Conservation (phyloP, 1,140 invertebrate genomes). For the Reticulitermes speratus region DNA sequence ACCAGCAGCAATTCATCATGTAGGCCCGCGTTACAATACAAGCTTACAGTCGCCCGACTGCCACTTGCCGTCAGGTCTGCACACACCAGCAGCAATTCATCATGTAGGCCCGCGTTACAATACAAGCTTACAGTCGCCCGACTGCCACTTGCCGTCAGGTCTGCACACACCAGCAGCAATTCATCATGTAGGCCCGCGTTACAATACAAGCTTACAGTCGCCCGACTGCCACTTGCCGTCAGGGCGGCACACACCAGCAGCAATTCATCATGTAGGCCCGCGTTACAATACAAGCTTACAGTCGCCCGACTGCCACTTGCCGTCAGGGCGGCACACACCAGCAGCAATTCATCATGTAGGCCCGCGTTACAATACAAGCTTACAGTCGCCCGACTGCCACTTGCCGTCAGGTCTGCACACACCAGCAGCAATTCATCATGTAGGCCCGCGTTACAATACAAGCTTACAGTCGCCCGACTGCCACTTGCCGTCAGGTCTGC, state of each 20-base stretch:
- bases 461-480: background rate
- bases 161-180: background rate
- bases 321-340: too few relatives aligned
- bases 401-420: too few relatives aligned
- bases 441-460: background rate
- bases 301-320: too few relatives aligned
- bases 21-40: background rate
- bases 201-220: background rate
- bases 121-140: background rate
- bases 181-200: background rate
- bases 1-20: background rate
- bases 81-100: background rate
- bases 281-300: background rate
- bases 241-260: too few relatives aligned
- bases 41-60: background rate
- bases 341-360: background rate
- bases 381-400: background rate
- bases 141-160: too few relatives aligned
- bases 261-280: background rate
- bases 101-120: background rate
- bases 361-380: background rate
- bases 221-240: too few relatives aligned
- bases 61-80: too few relatives aligned
- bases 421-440: background rate
- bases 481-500: too few relatives aligned